Evolutionary conservation across 2,888 invertebrate species (phyloP).

Genomic region (Leptarthrus brevirostris): DNA sequence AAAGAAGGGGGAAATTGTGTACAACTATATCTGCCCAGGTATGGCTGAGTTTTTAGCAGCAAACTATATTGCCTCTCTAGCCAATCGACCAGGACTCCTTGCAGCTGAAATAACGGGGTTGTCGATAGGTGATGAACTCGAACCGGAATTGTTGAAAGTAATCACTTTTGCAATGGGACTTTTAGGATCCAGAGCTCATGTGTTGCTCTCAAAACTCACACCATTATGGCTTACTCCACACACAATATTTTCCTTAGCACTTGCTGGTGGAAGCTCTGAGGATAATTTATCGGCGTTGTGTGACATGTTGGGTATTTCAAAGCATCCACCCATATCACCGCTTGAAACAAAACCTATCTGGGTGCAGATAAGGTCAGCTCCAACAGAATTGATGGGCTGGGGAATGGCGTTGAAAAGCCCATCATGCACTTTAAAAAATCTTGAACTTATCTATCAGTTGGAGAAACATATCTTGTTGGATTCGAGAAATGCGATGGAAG

Average conservation of each 20-base stretch:
- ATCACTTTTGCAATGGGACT: constrained; percentile 69
- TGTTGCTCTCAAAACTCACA: constrained; percentile 68
- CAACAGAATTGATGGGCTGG: constrained; percentile 69
- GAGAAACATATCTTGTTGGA: constrained; percentile 65
- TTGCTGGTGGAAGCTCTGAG: constrained; percentile 70
- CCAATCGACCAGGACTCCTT: constrained; percentile 68
- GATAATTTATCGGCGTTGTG: constrained; percentile 70
- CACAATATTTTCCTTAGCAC: constrained; percentile 69
- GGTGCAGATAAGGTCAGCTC: constrained; percentile 67
- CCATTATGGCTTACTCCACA: constrained; percentile 69
- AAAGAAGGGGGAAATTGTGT: constrained; percentile 66
- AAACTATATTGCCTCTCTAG: constrained; percentile 70
- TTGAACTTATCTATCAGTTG: constrained; percentile 69
- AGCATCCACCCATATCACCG: constrained; percentile 66
- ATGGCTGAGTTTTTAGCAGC: constrained; percentile 70
- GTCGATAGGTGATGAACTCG: constrained; percentile 64
- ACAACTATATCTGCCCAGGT: constrained; percentile 68
- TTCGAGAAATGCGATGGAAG: constrained; percentile 65
- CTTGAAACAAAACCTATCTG: constrained; percentile 61
- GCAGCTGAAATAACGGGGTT: constrained; percentile 67
- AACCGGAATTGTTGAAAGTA: constrained; percentile 66
- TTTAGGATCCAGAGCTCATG: constrained; percentile 68
- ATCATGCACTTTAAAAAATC: constrained; percentile 68
- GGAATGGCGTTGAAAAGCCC: constrained; percentile 68
- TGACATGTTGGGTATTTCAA: constrained; percentile 68